Base-by-base conservation (phyloP, 2,888 invertebrate genomes). In the Ichneumon xanthorius region DNA sequence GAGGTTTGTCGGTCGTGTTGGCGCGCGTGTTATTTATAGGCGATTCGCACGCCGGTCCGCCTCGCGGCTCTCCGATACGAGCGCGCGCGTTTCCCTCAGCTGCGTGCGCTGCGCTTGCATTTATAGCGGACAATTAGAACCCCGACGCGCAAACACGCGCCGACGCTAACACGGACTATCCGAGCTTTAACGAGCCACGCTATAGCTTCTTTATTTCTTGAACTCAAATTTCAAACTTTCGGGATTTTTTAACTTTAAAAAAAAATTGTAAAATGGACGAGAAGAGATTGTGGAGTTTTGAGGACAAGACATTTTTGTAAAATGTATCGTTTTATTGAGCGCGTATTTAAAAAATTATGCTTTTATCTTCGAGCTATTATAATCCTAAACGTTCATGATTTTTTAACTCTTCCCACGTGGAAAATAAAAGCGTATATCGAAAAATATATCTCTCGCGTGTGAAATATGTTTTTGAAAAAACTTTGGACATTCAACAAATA, bases 21-120 rank as follows among this genome's bases (percentile, higher is more conserved):
- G 77, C 86, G 79, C 79, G 68, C 85, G 84, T 79, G 89, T 91
- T 91, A 90, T 90, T 91, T 91, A 91, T 90, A 91, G 90, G 90
- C 89, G 86, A 91, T 90, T 91, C 89, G 91, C 90, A 91, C 88
- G 91, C 90, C 80, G 78, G 73, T 61, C 58, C 75, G n/a, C 77
- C 53, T 63, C 80, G 45, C 79, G 26, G 33, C 33, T 84, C 70
- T 75, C 70, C 68, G 88, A 88, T 87, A 80, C 77, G 84, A 67
- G 75, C 65, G 70, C 65, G 50, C 67, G 55, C 84, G 30, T 26
- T 45, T 73, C 50, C 26, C 65, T 48, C 22, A 71, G 65, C 53
- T n/a, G 33, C 58, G 61, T 14, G 58, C 67, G 48, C 65, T 65
- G 45, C 58, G 55, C 61, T 55, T 40, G 55, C 75, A 84, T 86